phyloP scores from a whole-genome alignment of 2,797 vertebrate species.

The Sphenopsis melanotis region DNA sequence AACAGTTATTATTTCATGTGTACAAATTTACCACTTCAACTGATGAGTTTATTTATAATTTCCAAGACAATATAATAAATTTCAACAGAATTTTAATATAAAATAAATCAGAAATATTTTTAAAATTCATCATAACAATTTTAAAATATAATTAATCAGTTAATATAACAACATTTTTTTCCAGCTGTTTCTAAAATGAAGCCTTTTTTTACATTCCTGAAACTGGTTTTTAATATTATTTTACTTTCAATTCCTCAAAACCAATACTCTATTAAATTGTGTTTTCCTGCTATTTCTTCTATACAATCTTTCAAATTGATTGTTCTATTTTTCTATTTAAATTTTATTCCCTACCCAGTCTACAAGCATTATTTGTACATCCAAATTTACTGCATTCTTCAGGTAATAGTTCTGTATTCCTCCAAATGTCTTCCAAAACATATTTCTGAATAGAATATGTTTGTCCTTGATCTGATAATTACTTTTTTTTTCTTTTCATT shows the following conservation, averaged over 20 bases:
- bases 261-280: neutral
- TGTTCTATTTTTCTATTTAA: neutral
- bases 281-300: neutral
- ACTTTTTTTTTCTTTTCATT: neutral
- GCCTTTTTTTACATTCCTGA: neutral
- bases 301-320: neutral
- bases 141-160: neutral
- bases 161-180: neutral
- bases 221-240: neutral
- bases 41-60: neutral
- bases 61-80: neutral
- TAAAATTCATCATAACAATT: fast-evolving
- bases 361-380: neutral
- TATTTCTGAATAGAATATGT: neutral
- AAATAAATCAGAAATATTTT: neutral
- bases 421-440: neutral
- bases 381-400: neutral
- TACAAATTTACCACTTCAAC: neutral
- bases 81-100: neutral
- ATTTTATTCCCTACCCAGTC: neutral
- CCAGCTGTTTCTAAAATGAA: neutral
- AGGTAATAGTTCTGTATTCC: neutral
- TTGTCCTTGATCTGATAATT: neutral
- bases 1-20: neutral
- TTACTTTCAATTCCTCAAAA: neutral